Base-by-base conservation (phyloP, 2,113 vertebrate species). In the Pangasianodon hypophthalmus region DNA sequence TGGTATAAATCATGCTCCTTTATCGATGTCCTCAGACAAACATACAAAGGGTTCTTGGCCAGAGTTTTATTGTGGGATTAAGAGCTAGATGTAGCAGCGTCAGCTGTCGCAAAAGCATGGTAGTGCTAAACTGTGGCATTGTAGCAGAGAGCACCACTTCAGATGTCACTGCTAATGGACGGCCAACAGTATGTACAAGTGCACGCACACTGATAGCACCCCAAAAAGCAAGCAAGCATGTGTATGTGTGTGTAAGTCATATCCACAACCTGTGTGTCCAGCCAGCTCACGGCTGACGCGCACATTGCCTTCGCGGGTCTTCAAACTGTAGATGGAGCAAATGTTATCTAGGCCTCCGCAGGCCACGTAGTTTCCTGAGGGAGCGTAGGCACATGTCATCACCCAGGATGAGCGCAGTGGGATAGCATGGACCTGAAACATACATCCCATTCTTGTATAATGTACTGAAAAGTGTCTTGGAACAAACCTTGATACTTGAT, bases 271-370 rank as follows among this genome's bases (percentile, higher is more conserved):
- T 97, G 98, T 99, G 92, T 99, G 98, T 94, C 98, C 98, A 52
- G 98, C 98, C 85, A 99, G 96, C 91, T 99, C 98, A 87, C 98
- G 98, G 94, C 98, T 99, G 91, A 99, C 98, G 26, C 98, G 98
- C 87, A 99, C 98, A 90, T 99, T 99, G 93, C 98, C 98, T 95
- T 99, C 98, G 18, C 98, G 98, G 77, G 98, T 99, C 96, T 99
- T 99, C 95, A 99, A 97, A 95, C 99, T 99, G 96, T 99, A 99
- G 96, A 99, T 99, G 94, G 98, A 99, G 93, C 98, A 99, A 93
- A 99, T 99, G 96, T 99, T 99, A 94, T 99, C 98, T 56, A 99
- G 96, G 87, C 98, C 98, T 90, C 98, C 98, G 77, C 98, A 99
- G 94, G 98, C 98, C 95, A 99, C 98, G 0, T 99, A 99, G 92